Evolutionary conservation across 2,888 invertebrate species (phyloP).

Genomic region (Gymnosoma rotundatum): DNA sequence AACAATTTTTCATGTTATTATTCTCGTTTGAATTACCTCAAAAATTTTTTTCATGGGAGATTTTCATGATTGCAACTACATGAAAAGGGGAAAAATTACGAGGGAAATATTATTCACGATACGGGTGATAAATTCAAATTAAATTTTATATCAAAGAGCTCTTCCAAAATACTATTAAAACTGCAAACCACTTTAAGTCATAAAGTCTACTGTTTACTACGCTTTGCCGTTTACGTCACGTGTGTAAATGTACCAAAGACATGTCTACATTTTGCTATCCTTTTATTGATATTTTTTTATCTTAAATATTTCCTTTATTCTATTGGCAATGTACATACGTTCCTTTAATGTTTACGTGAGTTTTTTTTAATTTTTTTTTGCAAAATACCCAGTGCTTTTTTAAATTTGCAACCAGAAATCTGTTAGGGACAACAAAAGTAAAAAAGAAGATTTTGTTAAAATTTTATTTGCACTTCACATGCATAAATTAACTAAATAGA

Average conservation of each 20-base stretch:
- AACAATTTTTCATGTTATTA: too few relatives aligned
- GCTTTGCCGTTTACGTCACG: background rate
- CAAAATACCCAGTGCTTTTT: constrained; percentile 14
- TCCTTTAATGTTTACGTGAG: background rate
- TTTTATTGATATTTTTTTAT: constrained; percentile 4
- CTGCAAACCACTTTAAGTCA: background rate
- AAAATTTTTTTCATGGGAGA: too few relatives aligned
- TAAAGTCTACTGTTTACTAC: background rate
- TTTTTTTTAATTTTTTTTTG: background rate
- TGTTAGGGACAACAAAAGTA: constrained; percentile 24
- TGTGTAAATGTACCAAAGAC: background rate
- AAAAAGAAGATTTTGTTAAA: constrained; percentile 51
- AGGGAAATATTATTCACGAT: too few relatives aligned
- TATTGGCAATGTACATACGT: constrained; percentile 40
- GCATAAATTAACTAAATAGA: constrained; percentile 56
- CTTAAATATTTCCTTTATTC: constrained; percentile 52
- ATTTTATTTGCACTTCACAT: constrained; percentile 58
- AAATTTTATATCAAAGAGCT: too few relatives aligned
- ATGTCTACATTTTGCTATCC: constrained; percentile 17
- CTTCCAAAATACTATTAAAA: too few relatives aligned
- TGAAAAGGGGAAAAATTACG: too few relatives aligned
- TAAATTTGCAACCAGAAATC: constrained; percentile 34
- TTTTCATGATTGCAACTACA: too few relatives aligned
- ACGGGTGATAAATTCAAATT: too few relatives aligned
- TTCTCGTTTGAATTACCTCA: too few relatives aligned